Base-by-base conservation (phyloP, 2,113 vertebrate species). In the Paradoxurus hermaphroditus region DNA sequence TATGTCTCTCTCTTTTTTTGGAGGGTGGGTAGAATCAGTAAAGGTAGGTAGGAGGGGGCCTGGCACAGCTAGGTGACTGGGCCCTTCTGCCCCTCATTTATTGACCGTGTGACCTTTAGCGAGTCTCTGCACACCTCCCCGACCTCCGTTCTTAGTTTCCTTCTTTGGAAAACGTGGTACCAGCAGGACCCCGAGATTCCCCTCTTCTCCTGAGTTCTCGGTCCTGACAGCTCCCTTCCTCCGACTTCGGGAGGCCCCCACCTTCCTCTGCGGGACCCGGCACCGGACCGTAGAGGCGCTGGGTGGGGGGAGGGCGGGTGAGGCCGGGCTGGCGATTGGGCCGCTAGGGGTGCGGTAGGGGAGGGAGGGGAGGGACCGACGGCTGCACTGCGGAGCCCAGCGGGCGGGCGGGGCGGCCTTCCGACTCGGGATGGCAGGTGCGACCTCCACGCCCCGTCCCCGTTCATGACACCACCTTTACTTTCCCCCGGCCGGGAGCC, bases 361-460 rank as follows among this genome's bases (percentile, higher is more conserved):
- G 53, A 63, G 65, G 41, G 36, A 1, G 2, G 88, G 97, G 62
- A 86, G 83, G 95, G 77, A 44, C n/a, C 4, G 39, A 77, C 21
- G 77, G 95, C 95, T 92, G 95, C 98, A 98, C 90, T 98, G 98
- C 97, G 19, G 97, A 95, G 97, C n/a, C 67, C 70, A 59, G 89
- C 67, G 12, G 73, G 23, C 91, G 68, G 93, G 97, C 62, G 31
- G 94, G 95, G 95, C 75, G 14, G 93, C 78, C 86, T 79, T 70
- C 25, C 7, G 87, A 95, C 65, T 4, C 36, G 41, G 96, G 95
- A 96, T 96, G 90, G 95, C 95, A 90, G 96, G 85, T 95, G 90
- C 86, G 63, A 96, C 90, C 96, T 98, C 92, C 79, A 63, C 4
- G 31, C 84, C 83, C 84, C 1, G 41, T 95, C 62, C 67, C 90